phyloP scores from a whole-genome alignment of 2,797 vertebrate genomes.

The Sebastes iracundus region DNA sequence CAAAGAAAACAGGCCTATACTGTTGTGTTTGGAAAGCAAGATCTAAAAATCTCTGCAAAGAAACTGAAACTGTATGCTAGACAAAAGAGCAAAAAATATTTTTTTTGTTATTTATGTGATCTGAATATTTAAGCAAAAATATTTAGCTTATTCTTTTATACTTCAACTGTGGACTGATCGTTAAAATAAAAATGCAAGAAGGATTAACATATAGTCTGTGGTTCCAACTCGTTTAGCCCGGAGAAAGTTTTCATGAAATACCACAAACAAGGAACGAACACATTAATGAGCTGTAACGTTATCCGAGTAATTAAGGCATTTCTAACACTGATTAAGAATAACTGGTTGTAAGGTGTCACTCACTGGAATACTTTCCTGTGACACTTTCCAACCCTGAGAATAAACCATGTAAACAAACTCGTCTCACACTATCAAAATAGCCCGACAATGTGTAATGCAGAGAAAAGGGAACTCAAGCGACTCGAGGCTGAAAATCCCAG shows the following conservation, averaged over 20 bases:
- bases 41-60: background rate
- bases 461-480: constrained; percentile 68
- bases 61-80: background rate
- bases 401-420: constrained; percentile 79
- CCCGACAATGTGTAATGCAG: constrained; percentile 77
- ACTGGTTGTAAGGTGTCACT: constrained; percentile 56
- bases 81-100: background rate
- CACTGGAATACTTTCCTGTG: constrained; percentile 64
- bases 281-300: constrained; percentile 39
- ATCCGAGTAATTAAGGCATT: constrained; percentile 57
- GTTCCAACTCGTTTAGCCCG: background rate
- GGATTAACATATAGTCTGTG: background rate
- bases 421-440: constrained; percentile 76
- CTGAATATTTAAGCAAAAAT: background rate
- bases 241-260: constrained; percentile 2
- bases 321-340: constrained; percentile 56
- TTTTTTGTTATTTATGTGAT: background rate
- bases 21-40: background rate
- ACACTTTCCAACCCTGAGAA: constrained; percentile 69
- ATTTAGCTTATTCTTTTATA: background rate
- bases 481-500: constrained; percentile 61
- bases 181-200: background rate
- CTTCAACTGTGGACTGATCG: background rate
- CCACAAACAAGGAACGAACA: constrained; percentile 27
- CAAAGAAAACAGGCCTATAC: background rate